Evolutionary conservation across 2,888 invertebrate species (phyloP).

Genomic region (Tetranychus truncatus): DNA sequence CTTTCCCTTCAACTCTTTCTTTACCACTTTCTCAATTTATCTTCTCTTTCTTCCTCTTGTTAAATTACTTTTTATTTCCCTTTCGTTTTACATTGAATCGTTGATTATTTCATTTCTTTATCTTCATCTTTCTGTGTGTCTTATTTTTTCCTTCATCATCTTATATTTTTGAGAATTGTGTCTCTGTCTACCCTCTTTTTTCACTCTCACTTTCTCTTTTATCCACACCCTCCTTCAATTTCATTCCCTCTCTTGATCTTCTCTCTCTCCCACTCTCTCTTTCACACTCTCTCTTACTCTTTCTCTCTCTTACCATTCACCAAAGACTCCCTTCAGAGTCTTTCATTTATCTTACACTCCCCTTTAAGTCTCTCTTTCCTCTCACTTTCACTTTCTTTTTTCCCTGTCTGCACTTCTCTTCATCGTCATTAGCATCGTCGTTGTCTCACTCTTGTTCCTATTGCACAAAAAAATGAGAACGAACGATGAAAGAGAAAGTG

Average conservation of each 20-base stretch:
- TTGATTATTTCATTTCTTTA: neutral
- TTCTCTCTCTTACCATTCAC: neutral
- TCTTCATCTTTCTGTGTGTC: neutral
- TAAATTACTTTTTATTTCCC: neutral
- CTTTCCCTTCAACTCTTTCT: neutral
- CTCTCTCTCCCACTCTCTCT: slow-evolving; percentile 9
- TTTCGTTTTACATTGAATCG: neutral
- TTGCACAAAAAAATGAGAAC: slow-evolving; percentile 2
- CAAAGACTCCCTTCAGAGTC: neutral
- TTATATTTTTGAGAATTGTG: neutral
- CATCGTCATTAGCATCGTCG: neutral
- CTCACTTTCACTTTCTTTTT: slow-evolving; percentile 9
- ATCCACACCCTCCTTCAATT: neutral
- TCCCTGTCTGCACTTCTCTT: neutral
- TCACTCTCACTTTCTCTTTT: neutral
- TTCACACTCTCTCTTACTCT: neutral
- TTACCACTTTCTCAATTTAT: neutral
- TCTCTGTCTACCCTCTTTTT: neutral
- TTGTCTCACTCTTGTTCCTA: neutral
- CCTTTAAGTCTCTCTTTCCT: neutral
- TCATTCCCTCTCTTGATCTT: neutral
- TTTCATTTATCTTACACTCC: neutral
- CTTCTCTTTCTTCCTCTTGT: neutral
- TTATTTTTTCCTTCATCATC: neutral
- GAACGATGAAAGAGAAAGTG: slow-evolving; percentile 11